Evolutionary conservation across 2,888 invertebrate genomes (phyloP), one percentile per base, ranked within the genome.

Genomic region (Clitarchus hookeri): DNA sequence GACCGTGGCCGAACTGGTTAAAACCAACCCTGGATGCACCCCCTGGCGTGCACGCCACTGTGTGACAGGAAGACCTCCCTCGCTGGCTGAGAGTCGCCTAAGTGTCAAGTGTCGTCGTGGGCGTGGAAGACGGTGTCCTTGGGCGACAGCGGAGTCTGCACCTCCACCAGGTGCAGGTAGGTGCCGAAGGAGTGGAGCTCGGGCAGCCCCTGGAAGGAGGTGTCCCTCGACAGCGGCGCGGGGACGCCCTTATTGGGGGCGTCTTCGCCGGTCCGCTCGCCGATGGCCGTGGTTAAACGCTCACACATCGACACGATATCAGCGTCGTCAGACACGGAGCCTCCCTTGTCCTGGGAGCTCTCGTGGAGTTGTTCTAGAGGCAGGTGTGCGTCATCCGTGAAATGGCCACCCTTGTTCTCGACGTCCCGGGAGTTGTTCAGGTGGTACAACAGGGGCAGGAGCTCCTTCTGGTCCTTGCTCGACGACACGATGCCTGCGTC

Each of bases 101-200:
- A 1, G 36, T 36, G 36, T 48, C 48, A 48, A 16, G 48, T 11
- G 48, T 48, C 48, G 48, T 8, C 48, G 6, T 48, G 48, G 11
- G 12, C 16, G 12, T 79, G 79, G 27, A 79, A 79, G 13, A 79
- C 25, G 13, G 27, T 44, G 13, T 82, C 82, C 11, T 23, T 12
- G 9, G 82, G 82, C 27, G 82, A 82, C 44, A 82, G 13, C 12
- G 82, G 82, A 13, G 82, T 82, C 44, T 82, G 82, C 16, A 82
- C 44, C 36, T 82, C 44, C 44, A 82, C 82, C 82, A 82, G 44
- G 44, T 82, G 82, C 27, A 82, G 82, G 82, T 82, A 82, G 23
- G 27, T 23, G 23, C 44, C 44, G 82, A 82, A 82, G 27, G 82
- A 19, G 23, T 82, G 27, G 27, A 26, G 8, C 4, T n/a, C 12